phyloP scores from a whole-genome alignment of 53 echinoderm and acorn worm species.

The Astropecten irregularis region DNA sequence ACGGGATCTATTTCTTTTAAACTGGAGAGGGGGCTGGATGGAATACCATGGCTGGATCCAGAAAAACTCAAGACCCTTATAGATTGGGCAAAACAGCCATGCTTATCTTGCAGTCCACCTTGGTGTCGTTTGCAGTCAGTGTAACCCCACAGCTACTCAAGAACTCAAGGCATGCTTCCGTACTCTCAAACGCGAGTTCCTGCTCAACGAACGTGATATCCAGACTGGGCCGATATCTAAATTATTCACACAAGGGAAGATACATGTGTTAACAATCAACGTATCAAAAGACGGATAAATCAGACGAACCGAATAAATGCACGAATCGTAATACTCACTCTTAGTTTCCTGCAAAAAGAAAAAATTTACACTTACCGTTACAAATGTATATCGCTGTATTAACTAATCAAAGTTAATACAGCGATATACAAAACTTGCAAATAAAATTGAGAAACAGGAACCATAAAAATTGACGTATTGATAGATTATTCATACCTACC shows the following conservation, averaged over 20 bases:
- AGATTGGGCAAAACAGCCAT: constrained; percentile 22
- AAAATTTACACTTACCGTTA: constrained; percentile 1
- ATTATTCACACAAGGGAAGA: constrained; percentile 52
- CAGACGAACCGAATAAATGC: background rate
- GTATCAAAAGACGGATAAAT: background rate
- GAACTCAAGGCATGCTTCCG: constrained; percentile 79
- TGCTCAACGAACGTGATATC: constrained; percentile 76
- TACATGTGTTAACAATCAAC: background rate
- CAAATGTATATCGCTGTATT: constrained; percentile 22
- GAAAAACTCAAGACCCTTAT: too few species aligned
- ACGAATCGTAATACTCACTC: constrained; percentile 8
- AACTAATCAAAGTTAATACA: background rate
- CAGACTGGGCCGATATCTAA: constrained; percentile 88
- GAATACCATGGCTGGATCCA: too few species aligned
- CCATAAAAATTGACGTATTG: too few species aligned
- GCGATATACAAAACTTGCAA: constrained; percentile 20
- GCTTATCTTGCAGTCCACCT: constrained; percentile 93
- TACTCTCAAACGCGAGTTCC: constrained; percentile 82
- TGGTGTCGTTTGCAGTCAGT: constrained; percentile 67
- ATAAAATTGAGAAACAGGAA: too few species aligned
- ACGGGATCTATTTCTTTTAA: too few species aligned
- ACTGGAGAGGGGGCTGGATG: too few species aligned
- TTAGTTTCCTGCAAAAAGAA: constrained; percentile 6
- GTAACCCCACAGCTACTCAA: constrained; percentile 70
- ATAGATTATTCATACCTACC: constrained; percentile 40